phyloP scores from a whole-genome alignment of 2,797 vertebrate genomes.

The Thaleichthys pacificus region DNA sequence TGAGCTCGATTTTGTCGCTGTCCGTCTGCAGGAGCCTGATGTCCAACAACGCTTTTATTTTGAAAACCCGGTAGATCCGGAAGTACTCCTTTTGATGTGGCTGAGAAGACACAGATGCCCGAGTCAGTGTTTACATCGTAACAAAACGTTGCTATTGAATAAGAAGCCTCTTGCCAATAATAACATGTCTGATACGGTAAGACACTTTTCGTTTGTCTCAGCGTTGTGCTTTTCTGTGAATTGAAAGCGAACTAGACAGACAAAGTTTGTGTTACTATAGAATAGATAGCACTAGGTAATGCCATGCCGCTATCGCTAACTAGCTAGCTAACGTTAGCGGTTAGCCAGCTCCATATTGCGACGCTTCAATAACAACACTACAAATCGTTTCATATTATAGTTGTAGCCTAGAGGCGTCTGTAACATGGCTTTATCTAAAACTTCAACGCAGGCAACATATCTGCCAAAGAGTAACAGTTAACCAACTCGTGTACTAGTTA shows the following conservation, averaged over 20 bases:
- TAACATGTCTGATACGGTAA: slow-evolving; percentile 80
- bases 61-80: too few relatives aligned
- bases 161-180: slow-evolving; percentile 6
- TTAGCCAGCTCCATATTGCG: neutral
- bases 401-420: neutral
- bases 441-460: too few relatives aligned
- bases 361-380: neutral
- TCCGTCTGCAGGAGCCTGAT: too few relatives aligned
- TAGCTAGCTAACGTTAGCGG: slow-evolving; percentile 40
- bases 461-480: too few relatives aligned
- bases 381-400: neutral
- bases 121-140: slow-evolving; percentile 31
- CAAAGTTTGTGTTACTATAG: neutral
- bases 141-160: slow-evolving; percentile 9
- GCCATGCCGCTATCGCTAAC: slow-evolving; percentile 11
- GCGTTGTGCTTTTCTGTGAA: rapidly evolving
- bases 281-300: neutral
- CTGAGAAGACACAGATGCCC: neutral
- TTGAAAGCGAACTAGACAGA: neutral
- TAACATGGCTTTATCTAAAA: too few relatives aligned
- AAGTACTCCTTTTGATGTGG: too few relatives aligned
- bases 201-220: neutral
- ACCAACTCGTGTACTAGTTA: too few relatives aligned
- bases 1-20: too few relatives aligned
- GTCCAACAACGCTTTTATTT: too few relatives aligned